phyloP scores from a whole-genome alignment of 2,113 vertebrate species.

The Leucopternis melanops region DNA sequence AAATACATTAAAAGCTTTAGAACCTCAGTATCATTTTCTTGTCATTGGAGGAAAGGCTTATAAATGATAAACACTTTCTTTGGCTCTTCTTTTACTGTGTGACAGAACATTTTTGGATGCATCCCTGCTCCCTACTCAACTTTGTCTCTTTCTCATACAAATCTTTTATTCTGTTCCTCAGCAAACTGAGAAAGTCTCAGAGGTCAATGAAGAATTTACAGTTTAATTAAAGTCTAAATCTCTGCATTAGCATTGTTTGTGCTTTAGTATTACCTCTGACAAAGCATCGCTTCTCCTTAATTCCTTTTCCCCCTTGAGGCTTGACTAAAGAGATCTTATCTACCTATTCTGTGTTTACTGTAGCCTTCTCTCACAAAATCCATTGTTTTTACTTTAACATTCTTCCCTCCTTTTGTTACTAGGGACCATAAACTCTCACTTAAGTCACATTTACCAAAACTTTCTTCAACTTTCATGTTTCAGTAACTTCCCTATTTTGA shows the following conservation, averaged over 20 bases:
- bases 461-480: not conserved
- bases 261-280: conserved; percentile 32
- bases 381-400: conserved; percentile 5
- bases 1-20: not conserved
- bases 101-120: too few relatives aligned
- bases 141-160: conserved; percentile 7
- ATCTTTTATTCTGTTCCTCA: not conserved
- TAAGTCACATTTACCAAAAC: not conserved
- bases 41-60: not conserved
- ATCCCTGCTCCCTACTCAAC: not conserved
- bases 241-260: conserved; percentile 40
- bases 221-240: conserved; percentile 38
- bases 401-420: conserved; percentile 16
- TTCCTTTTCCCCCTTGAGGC: conserved; percentile 27
- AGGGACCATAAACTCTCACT: conserved; percentile 1
- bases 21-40: not conserved
- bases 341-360: conserved; percentile 7
- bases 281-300: conserved; percentile 41
- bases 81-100: not conserved
- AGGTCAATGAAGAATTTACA: conserved; percentile 34
- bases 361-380: conserved; percentile 1
- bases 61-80: not conserved
- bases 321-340: conserved; percentile 45
- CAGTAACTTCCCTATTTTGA: not conserved
- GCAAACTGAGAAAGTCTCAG: not conserved